Conservation (phyloP, 2,888 invertebrate species). For the Idaea aversata region DNA sequence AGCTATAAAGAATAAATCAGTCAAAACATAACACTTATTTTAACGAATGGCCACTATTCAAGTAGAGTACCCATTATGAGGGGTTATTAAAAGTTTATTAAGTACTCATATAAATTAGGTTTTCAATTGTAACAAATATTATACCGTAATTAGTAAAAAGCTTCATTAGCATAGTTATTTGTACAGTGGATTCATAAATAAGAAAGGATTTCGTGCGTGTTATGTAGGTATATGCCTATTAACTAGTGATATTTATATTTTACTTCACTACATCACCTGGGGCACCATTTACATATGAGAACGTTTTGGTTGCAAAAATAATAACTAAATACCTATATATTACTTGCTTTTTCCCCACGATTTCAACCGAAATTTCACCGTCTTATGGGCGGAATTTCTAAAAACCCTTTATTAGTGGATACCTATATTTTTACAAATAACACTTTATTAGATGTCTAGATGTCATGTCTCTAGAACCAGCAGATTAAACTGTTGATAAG, state of each 20-base stretch:
- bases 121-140: neutral
- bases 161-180: neutral
- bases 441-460: too few species aligned
- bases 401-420: too few species aligned
- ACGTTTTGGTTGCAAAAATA: too few species aligned
- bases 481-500: too few species aligned
- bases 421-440: too few species aligned
- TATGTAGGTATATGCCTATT: neutral
- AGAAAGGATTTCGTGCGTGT: neutral
- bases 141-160: neutral
- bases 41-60: neutral
- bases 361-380: too few species aligned
- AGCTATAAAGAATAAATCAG: neutral
- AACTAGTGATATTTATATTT: neutral
- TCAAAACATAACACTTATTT: neutral
- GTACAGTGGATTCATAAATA: neutral
- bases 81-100: neutral
- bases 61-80: neutral
- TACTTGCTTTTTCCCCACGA: too few species aligned
- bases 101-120: neutral
- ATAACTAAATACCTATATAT: too few species aligned
- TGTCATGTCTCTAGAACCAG: too few species aligned
- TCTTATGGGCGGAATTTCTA: too few species aligned
- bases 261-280: neutral
- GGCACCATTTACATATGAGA: too few species aligned